Base-by-base conservation (phyloP, 2,797 vertebrate genomes). In the Catostomus latipinnis region DNA sequence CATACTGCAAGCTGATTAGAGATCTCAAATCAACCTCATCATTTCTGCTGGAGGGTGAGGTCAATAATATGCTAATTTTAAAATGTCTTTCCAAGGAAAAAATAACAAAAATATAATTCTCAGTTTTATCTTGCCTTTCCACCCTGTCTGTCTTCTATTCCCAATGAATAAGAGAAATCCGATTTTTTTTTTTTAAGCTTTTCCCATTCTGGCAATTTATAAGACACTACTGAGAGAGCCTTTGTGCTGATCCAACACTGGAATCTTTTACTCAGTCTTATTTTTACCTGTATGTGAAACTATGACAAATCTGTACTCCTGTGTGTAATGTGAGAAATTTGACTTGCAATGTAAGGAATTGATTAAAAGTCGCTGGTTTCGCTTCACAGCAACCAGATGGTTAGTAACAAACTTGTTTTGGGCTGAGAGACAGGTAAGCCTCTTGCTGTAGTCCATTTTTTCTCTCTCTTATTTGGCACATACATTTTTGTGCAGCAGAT, bases 21-120 rank as follows among this genome's bases (percentile, higher is more conserved):
- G 83, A 87, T 85, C 87, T 91, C 86, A 89, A 90, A 91, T 88
- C 78, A 82, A 88, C 88, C 90, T 85, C 5, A 83, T 87, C 49
- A 67, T 84, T 87, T 86, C 83, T 81, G 88, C 85, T 88, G 88
- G 87, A 85, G 83, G 89, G 86, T 88, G 84, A 88, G 88, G 85
- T 86, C 87, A 75, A 78, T 85, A 89, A 92, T 87, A 88, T 83
- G 84, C 65, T 81, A 83, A 92, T 91, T 90, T 92, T 90, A 91
- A 92, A 93, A 93, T 84, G 88, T 90, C 84, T 90, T 90, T 91
- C 84, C 87, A 88, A 89, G 70, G 88, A 89, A 78, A 87, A 88
- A 89, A 90, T 93, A 94, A 94, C 90, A 94, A 94, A 95, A 94
- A 94, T 95, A 93, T 90, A 88, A 89, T 90, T 92, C 89, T 91